phyloP scores from a whole-genome alignment of 1,140 invertebrate species.

The Caenorhabditis tropicalis region DNA sequence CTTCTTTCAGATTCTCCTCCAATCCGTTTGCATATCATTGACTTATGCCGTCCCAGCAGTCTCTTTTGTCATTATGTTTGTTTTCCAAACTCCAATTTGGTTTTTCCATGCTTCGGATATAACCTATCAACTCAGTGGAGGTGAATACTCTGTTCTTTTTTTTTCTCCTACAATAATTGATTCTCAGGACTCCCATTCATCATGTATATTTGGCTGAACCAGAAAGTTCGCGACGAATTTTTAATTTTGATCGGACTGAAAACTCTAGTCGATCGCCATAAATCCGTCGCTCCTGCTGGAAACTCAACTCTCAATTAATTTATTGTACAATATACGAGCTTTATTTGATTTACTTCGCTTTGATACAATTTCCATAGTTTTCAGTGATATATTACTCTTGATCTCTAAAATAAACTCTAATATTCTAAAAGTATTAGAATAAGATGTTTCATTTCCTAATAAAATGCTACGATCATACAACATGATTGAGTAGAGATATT shows the following conservation, averaged over 20 bases:
- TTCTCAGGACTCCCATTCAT: not conserved
- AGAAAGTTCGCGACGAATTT: not conserved
- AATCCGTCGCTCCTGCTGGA: not conserved
- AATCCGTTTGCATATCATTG: not conserved
- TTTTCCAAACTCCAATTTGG: not conserved
- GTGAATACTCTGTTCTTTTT: not conserved
- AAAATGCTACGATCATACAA: too few relatives aligned
- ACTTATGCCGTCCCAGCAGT: not conserved
- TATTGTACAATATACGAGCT: too few relatives aligned
- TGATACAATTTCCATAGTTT: too few relatives aligned
- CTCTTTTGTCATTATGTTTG: not conserved
- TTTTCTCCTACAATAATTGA: not conserved
- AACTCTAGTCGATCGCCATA: not conserved
- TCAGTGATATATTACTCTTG: too few relatives aligned
- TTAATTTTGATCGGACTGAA: not conserved
- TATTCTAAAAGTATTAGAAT: too few relatives aligned
- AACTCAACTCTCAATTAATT: not conserved
- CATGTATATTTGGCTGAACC: not conserved
- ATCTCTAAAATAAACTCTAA: too few relatives aligned
- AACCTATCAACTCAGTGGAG: constrained; percentile 10
- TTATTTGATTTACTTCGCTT: too few relatives aligned
- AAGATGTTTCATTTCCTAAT: too few relatives aligned
- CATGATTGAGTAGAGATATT: too few relatives aligned
- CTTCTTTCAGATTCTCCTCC: not conserved
- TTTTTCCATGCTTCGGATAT: constrained; percentile 3